These are phyloP conservation scores for Sitta carolinensis DNA, from an alignment of 2,797 vertebrate species.

Conservation along the genomic window DNA sequence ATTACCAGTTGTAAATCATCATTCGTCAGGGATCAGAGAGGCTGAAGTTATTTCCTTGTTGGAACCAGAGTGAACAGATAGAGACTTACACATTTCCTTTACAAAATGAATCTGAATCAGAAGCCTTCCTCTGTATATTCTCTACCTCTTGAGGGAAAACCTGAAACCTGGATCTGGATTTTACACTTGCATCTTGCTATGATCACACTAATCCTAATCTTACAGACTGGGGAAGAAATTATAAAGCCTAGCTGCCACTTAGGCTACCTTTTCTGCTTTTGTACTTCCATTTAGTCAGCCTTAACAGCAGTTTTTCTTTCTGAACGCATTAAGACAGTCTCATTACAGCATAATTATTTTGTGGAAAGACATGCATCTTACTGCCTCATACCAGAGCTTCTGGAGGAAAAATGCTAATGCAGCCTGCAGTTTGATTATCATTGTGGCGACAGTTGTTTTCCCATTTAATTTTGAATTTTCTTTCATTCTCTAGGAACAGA, in stretches of 20 bases:
- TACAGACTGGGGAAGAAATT: background rate
- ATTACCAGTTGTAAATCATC: conserved; percentile 44
- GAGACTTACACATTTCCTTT: conserved; percentile 9
- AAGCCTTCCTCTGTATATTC: background rate
- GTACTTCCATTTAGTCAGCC: background rate
- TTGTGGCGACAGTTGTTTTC: background rate
- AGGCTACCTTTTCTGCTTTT: background rate
- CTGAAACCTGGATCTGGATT: background rate
- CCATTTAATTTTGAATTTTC: background rate
- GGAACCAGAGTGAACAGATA: background rate
- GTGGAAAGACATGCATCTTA: background rate
- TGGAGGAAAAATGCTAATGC: background rate
- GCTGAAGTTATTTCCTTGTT: conserved; percentile 36
- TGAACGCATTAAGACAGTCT: background rate
- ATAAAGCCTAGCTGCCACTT: background rate
- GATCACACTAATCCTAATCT: background rate
- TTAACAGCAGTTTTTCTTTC: background rate
- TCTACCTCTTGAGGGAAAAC: background rate
- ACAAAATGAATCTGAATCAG: background rate
- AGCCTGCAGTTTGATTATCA: background rate
- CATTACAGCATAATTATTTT: conserved; percentile 8
- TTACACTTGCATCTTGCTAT: background rate
- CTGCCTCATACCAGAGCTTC: conserved; percentile 8
- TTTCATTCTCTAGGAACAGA: background rate
- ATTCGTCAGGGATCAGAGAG: conserved; percentile 29